phyloP scores from a whole-genome alignment of 2,113 vertebrate genomes.

The Pseudorectes ferrugineus region DNA sequence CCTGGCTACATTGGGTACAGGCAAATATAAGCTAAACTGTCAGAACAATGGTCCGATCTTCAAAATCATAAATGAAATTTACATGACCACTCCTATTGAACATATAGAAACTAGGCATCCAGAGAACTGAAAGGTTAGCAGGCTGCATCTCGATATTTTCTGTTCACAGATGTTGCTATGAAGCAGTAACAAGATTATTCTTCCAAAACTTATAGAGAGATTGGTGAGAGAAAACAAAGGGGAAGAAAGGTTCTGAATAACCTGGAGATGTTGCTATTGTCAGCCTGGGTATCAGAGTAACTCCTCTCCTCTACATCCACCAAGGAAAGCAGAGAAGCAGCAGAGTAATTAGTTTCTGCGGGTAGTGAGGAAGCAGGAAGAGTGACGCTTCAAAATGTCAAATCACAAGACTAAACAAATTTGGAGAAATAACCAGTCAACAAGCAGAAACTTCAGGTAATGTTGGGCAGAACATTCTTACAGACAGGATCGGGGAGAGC shows the following conservation, averaged over 20 bases:
- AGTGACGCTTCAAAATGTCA: fast-evolving
- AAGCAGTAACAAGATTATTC: neutral
- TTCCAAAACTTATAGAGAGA: neutral
- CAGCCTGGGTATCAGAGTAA: neutral
- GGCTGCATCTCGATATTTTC: neutral
- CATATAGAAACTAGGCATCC: neutral
- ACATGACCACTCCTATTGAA: neutral
- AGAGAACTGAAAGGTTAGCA: neutral
- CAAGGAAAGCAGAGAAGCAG: neutral
- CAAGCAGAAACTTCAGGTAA: neutral
- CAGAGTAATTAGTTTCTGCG: neutral
- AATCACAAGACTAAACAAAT: neutral
- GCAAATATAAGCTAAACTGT: neutral
- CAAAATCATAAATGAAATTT: neutral
- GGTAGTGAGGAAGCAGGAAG: neutral
- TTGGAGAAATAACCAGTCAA: neutral
- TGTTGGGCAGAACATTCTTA: neutral
- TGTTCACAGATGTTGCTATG: neutral
- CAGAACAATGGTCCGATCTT: neutral
- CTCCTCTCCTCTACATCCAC: neutral
- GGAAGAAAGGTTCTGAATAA: neutral
- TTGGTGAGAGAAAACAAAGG: neutral
- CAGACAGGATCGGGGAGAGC: fast-evolving
- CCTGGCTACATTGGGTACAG: neutral
- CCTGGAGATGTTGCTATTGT: neutral